Evolutionary conservation across 2,888 invertebrate genomes (phyloP), one percentile per base, ranked within the genome.

Genomic region (Antheraea yamamai): DNA sequence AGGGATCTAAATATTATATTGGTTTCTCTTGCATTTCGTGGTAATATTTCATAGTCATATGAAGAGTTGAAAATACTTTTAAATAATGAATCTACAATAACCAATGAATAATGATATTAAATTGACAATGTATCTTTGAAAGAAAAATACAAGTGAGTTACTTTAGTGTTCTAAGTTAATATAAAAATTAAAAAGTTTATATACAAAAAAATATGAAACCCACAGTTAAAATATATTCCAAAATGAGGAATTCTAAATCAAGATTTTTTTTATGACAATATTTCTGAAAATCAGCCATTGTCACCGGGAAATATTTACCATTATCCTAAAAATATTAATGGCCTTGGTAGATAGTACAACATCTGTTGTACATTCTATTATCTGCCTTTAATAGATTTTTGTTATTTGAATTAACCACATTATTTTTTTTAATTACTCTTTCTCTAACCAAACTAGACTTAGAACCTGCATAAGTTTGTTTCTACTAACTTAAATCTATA

Each of bases 331-430:
- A 61, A 23, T 61, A 61, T 23, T 23, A 61, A 23, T 23, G 23
- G 12, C 12, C n/a, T 61, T 61, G 61, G 23, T n/a, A n/a, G n/a
- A n/a, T n/a, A n/a, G n/a, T n/a, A n/a, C n/a, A n/a, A 23, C n/a
- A n/a, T 61, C 23, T 61, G 10, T 61, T 23, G 10, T 61, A 23
- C 14, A 23, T 23, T 61, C 61, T 61, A 23, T 23, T 61, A 47
- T 47, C 47, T 47, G 12, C 23, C 23, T 8, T 23, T 61, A 61
- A 12, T 23, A 12, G 23, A 91, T 87, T 68, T 39, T 47, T n/a
- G 14, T 71, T 75, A n/a, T 20, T 72, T 47, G 16, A 18, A 70
- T 30, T 1, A 64, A n/a, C 18, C n/a, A 73, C 18, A 7, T 20
- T 39, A 18, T 71, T 23, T 72, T 71, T 47, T 72, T 7, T 51